phyloP scores from a whole-genome alignment of 2,113 vertebrate genomes.

The Microtus montanus region DNA sequence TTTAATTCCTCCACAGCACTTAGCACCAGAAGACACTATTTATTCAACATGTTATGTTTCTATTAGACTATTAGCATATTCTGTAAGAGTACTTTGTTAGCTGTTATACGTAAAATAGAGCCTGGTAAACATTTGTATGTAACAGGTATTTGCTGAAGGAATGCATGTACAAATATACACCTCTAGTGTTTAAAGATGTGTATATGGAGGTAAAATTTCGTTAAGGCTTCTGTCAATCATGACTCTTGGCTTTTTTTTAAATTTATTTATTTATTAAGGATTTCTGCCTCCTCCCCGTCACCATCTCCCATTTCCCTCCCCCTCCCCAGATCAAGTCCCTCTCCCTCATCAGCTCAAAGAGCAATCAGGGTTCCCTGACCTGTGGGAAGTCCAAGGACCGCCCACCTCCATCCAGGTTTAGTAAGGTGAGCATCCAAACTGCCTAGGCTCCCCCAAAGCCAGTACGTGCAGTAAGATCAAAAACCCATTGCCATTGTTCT shows the following conservation, averaged over 20 bases:
- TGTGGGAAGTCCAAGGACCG: too few relatives aligned
- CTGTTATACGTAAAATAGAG: background rate
- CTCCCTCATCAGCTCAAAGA: too few relatives aligned
- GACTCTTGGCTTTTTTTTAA: background rate
- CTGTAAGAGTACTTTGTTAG: background rate
- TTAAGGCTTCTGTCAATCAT: slow-evolving; percentile 44
- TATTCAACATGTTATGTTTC: background rate
- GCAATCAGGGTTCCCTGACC: too few relatives aligned
- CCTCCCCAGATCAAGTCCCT: too few relatives aligned
- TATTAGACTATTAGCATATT: background rate
- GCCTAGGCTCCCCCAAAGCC: too few relatives aligned
- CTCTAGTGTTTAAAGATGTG: slow-evolving; percentile 21
- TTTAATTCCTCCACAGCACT: background rate
- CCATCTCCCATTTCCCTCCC: too few relatives aligned
- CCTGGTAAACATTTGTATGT: background rate
- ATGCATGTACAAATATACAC: background rate
- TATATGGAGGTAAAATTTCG: slow-evolving; percentile 25
- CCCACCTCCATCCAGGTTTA: too few relatives aligned
- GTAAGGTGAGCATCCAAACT: too few relatives aligned
- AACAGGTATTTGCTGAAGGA: slow-evolving; percentile 20
- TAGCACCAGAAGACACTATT: background rate
- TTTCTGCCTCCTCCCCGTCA: too few relatives aligned
- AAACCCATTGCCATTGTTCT: too few relatives aligned
- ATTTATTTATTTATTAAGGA: too few relatives aligned
- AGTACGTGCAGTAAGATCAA: too few relatives aligned